Conservation (phyloP, 2,888 invertebrate species). For the Andricus curvator region DNA sequence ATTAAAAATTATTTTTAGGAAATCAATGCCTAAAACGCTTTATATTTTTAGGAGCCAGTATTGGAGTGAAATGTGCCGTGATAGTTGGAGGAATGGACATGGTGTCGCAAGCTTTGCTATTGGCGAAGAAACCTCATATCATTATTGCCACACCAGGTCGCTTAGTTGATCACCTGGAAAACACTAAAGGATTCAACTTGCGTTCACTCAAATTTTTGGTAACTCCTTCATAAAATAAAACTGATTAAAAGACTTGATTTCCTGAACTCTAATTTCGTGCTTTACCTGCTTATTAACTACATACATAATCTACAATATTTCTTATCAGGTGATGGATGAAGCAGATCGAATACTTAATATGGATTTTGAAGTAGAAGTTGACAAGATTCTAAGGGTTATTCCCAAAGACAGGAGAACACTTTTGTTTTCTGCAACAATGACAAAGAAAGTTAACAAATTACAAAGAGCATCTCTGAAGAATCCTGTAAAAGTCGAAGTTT, state of each 20-base stretch:
- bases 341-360: slow-evolving; percentile 99
- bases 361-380: slow-evolving; percentile 99
- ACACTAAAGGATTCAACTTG: slow-evolving; percentile 98
- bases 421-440: slow-evolving; percentile 99
- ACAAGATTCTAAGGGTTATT: slow-evolving; percentile 95
- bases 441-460: slow-evolving; percentile 96
- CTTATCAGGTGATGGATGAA: slow-evolving; percentile 95
- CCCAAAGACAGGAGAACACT: slow-evolving; percentile 95
- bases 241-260: no score
- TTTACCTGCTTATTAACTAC: no score
- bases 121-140: slow-evolving; percentile 98
- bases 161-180: slow-evolving; percentile 96
- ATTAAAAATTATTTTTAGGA: neutral
- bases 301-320: slow-evolving; percentile 44
- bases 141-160: slow-evolving; percentile 98
- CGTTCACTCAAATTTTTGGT: slow-evolving; percentile 93
- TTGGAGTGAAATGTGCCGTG: slow-evolving; percentile 97
- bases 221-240: slow-evolving; percentile 45
- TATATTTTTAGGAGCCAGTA: slow-evolving; percentile 84
- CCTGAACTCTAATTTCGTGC: no score
- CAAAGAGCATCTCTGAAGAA: slow-evolving; percentile 96
- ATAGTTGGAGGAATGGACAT: slow-evolving; percentile 99
- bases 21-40: slow-evolving; percentile 20
- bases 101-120: slow-evolving; percentile 93
- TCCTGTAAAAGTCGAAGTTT: slow-evolving; percentile 97